Percentiles rank a stretch among this genome's conserved stretches.
phyloP scores from a whole-genome alignment of 2,888 invertebrate species.

The Bombylius discolor region DNA sequence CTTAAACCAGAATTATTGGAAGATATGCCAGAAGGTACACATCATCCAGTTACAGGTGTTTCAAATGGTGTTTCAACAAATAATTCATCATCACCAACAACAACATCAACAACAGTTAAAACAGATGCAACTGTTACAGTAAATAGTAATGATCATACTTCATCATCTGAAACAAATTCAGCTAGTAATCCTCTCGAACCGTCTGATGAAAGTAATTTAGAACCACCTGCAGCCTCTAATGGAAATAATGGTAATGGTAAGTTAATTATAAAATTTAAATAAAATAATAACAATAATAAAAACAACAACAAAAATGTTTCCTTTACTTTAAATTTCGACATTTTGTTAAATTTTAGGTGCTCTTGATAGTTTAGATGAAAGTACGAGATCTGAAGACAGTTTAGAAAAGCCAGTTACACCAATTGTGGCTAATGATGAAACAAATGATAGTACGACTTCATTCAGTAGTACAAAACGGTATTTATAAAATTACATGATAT shows the following conservation, averaged over 20 bases:
- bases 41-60: constrained; percentile 12
- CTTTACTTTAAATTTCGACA: background rate
- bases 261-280: background rate
- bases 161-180: constrained; percentile 20
- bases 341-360: constrained; percentile 11
- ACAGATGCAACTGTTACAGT: background rate
- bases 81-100: background rate
- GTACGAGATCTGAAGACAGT: constrained; percentile 61
- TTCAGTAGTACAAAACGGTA: constrained; percentile 21
- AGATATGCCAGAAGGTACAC: constrained; percentile 44
- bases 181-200: constrained; percentile 23
- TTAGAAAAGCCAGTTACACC: constrained; percentile 53
- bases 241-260: constrained; percentile 20
- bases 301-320: background rate
- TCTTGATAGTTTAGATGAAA: constrained; percentile 47
- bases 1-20: constrained; percentile 73
- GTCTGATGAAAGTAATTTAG: constrained; percentile 70
- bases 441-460: constrained; percentile 23
- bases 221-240: constrained; percentile 40
- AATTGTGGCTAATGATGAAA: constrained; percentile 20
- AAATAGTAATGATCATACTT: background rate
- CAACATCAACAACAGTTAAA: background rate
- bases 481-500: background rate
- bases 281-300: constrained; percentile 17
- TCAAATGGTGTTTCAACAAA: constrained; percentile 9